A percentile compares a stretch with the other conserved stretches of the same genome.
Conservation (phyloP, 2,797 vertebrate genomes). For the Echiichthys vipera region DNA sequence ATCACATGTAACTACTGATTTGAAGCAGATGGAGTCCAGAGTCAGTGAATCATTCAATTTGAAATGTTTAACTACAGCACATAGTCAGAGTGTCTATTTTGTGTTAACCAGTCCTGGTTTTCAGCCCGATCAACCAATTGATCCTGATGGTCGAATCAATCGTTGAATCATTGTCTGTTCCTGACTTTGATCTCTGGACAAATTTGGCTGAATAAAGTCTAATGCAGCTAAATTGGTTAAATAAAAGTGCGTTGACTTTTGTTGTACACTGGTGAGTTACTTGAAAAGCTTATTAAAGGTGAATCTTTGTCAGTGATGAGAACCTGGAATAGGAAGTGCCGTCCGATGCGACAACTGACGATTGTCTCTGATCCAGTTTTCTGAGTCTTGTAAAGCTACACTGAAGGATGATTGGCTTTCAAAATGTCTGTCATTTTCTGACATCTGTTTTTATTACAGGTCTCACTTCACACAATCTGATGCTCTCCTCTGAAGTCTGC, state of each 20-base stretch:
- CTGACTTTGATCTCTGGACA: no score
- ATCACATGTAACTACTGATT: no score
- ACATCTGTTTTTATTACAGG: conserved; percentile 7
- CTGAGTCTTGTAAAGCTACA: conserved; percentile 1
- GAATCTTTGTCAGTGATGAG: conserved; percentile 40
- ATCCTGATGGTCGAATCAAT: neutral
- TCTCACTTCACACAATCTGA: neutral
- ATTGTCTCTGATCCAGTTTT: conserved; percentile 38
- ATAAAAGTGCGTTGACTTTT: neutral
- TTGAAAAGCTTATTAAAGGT: neutral
- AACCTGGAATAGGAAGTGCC: conserved; percentile 60
- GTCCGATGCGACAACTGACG: conserved; percentile 71
- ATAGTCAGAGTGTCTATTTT: neutral
- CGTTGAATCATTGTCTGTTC: neutral
- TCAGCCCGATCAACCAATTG: neutral
- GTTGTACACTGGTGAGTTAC: conserved; percentile 5
- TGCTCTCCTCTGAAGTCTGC: neutral
- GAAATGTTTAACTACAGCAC: neutral
- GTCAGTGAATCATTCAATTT: no score
- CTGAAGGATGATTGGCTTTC: fast-evolving
- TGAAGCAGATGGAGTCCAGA: neutral
- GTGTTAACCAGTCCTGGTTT: neutral
- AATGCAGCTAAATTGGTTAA: no score
- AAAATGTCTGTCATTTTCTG: fast-evolving
- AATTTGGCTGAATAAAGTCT: no score